Evolutionary conservation across 1,140 invertebrate genomes (phyloP), one percentile per base, ranked within the genome.

Genomic region (Dendrolimus punctatus): DNA sequence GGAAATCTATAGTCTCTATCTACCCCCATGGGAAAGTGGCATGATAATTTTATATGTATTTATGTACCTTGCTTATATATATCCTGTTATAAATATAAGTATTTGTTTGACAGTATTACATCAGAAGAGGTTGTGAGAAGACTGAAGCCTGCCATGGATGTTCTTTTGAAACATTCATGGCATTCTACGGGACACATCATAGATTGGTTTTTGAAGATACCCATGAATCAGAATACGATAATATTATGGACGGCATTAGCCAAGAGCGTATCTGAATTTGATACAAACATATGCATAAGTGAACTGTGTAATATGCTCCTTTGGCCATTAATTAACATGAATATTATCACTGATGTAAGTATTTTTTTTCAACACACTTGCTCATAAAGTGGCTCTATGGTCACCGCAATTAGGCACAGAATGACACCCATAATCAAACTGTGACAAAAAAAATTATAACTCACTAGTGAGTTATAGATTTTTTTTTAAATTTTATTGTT

Each of bases 241-340:
- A 54, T 59, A 1, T 6, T 81, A 40, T 82, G 77, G 76, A 71
- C 62, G 0, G 62, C 75, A 2, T 43, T 80, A 6, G 57, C 65
- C 23, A 62, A 77, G 49, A 60, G 62, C n/a, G 53, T 75, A n/a
- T 57, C 51, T 58, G 54, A 65, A 55, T 41, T 46, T 10, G 58
- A 53, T 42, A 55, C 60, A 43, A 55, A 48, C 9, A 37, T 5
- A 0, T 62, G 55, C 38, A 3, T 37, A 36, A 43, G 47, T 8
- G 51, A 56, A 42, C 49, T 74, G 36, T 43, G 10, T 46, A 55
- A 64, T 44, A 56, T 75, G 46, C 39, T 77, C 23, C 8, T 69
- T 23, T 77, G 70, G 67, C 78, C 74, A 36, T 62, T 79, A 8
- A 58, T 66, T 45, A 38, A 42, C 42, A 51, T 60, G 45, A 55